Percentiles rank a stretch among this genome's conserved stretches.
These are phyloP conservation scores for Microplitis manilae DNA, from an alignment of 2,888 invertebrate genomes.

Conservation along the genomic window DNA sequence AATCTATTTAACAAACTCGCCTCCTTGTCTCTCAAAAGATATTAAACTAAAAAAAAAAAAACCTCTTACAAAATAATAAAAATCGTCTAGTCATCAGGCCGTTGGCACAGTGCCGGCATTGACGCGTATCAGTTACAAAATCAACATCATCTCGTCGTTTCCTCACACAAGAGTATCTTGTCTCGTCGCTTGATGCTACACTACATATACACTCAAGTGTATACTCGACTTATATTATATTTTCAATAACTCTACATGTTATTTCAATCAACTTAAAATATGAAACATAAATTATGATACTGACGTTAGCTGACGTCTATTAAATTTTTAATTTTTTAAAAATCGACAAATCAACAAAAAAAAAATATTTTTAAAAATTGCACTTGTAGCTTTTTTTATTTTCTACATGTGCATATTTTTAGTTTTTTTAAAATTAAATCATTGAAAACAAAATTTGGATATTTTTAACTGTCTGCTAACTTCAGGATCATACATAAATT, in stretches of 20 bases:
- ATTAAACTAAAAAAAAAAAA: neutral
- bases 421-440: too few relatives aligned
- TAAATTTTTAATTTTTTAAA: too few relatives aligned
- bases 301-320: too few relatives aligned
- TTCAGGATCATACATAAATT: too few relatives aligned
- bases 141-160: conserved; percentile 38
- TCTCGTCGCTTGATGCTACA: neutral
- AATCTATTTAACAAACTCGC: neutral
- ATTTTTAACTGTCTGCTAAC: too few relatives aligned
- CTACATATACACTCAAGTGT: conserved; percentile 5
- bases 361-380: too few relatives aligned
- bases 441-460: too few relatives aligned
- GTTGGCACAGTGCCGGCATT: conserved; percentile 62
- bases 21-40: neutral
- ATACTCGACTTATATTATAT: conserved; percentile 17
- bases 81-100: conserved; percentile 36
- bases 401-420: too few relatives aligned
- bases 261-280: conserved; percentile 22
- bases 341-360: too few relatives aligned
- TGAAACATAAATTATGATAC: too few relatives aligned
- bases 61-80: neutral
- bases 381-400: too few relatives aligned
- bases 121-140: conserved; percentile 62
- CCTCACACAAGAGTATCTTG: conserved; percentile 9
- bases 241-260: neutral